Percentiles rank a stretch among this genome's conserved stretches.
Evolutionary conservation across 2,797 vertebrate species (phyloP).

Genomic region (Schizopygopsis pylzovi): DNA sequence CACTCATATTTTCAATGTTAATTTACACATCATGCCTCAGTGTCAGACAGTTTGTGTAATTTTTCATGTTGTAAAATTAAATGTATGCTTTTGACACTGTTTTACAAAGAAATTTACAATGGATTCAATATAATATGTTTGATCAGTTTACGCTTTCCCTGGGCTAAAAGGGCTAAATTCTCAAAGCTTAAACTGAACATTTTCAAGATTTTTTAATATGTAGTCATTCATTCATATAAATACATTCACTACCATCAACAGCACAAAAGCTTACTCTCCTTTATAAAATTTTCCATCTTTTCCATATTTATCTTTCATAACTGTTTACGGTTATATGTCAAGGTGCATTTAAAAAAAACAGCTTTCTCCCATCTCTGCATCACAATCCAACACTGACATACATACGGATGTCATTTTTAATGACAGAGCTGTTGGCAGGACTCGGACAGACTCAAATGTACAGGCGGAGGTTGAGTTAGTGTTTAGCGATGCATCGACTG

Average conservation of each 20-base stretch:
- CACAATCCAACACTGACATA: background rate
- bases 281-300: too few species aligned
- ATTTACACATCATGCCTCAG: background rate
- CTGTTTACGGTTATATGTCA: too few species aligned
- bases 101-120: background rate
- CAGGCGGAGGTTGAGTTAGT: conserved; percentile 55
- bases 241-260: background rate
- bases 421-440: background rate
- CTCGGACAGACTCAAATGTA: conserved; percentile 15
- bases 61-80: background rate
- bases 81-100: background rate
- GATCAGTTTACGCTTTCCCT: too few species aligned
- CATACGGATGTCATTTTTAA: background rate
- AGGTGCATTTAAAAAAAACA: too few species aligned
- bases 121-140: background rate
- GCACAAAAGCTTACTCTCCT: background rate
- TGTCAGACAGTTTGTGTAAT: background rate
- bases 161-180: too few species aligned
- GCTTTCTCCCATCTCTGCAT: background rate
- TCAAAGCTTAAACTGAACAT: too few species aligned
- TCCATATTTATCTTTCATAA: too few species aligned
- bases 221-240: background rate
- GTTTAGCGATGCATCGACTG: conserved; percentile 44
- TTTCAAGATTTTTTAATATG: too few species aligned
- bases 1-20: too few species aligned